These are phyloP conservation scores for Chascanopsetta lugubris DNA, from an alignment of 2,113 vertebrate species.

Conservation along the genomic window DNA sequence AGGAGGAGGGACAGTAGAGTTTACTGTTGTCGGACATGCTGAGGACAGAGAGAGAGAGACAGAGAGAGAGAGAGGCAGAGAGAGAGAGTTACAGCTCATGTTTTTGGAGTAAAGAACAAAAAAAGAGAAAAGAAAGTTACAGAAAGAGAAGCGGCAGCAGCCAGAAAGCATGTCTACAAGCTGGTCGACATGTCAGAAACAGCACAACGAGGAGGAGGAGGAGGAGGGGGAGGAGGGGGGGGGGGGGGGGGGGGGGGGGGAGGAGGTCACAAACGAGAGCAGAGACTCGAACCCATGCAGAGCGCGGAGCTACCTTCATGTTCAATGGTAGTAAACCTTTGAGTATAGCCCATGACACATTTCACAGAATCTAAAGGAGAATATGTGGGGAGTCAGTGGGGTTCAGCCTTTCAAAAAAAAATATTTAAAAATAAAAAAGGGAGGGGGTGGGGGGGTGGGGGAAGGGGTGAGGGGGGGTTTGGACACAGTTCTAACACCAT, in stretches of 20 bases:
- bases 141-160: too few relatives aligned
- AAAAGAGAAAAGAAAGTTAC: too few relatives aligned
- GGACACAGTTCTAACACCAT: slow-evolving; percentile 43
- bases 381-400: slow-evolving; percentile 76
- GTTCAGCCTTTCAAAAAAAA: slow-evolving; percentile 30
- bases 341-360: slow-evolving; percentile 96
- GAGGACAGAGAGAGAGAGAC: slow-evolving; percentile 31
- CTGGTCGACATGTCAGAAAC: slow-evolving; percentile 77
- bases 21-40: slow-evolving; percentile 66
- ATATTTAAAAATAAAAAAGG: too few relatives aligned
- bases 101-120: slow-evolving; percentile 73
- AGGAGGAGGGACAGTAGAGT: too few relatives aligned
- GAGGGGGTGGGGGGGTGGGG: too few relatives aligned
- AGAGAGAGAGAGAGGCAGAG: slow-evolving; percentile 14
- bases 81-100: slow-evolving; percentile 83
- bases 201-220: slow-evolving; percentile 86
- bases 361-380: slow-evolving; percentile 84
- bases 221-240: too few relatives aligned
- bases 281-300: slow-evolving; percentile 87
- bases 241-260: too few relatives aligned
- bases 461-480: too few relatives aligned
- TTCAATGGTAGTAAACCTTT: slow-evolving; percentile 96
- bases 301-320: slow-evolving; percentile 81
- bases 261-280: slow-evolving; percentile 85
- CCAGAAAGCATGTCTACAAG: slow-evolving; percentile 95